Evolutionary conservation across 2,113 vertebrate genomes (phyloP), one percentile per base, ranked within the genome.

Genomic region (Chitala chitala): DNA sequence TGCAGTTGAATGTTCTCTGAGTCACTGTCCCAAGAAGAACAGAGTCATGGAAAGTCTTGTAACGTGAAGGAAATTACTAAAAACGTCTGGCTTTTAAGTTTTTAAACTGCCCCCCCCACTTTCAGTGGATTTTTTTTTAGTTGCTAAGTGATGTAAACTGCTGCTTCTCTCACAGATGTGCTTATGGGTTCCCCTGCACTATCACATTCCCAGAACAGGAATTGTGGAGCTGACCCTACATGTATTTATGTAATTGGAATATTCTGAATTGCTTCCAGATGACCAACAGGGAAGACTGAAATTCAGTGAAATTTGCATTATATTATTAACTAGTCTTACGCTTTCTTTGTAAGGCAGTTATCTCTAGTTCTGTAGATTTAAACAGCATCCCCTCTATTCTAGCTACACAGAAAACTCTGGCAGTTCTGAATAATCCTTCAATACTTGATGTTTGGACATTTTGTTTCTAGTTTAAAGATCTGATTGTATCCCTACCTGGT

Each of bases 11-110:
- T 48, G 64, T 68, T 46, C 3, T 48, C 64, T 48, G 44, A 68
- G 64, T 68, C 64, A 68, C 40, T 68, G 40, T 68, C 40, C 40
- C 42, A 63, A 68, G 40, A 36, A 68, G 40, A 31, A 44, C 40
- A 24, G n/a, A 33, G 64, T 29, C 40, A 68, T 68, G 64, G 42
- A 66, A 66, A 66, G 20, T 66, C 17, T 66, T 66, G 40, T 46
- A 66, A 24, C 44, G 7, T 42, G 61, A 65, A 20, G 63, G 38
- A 68, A 68, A 68, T 68, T 38, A 68, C 64, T 9, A 68, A 46
- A 66, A 63, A 66, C 46, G 64, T 68, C 64, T 68, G 40, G 24
- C 42, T n/a, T n/a, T n/a, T 42, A 24, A 48, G 64, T n/a, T 42
- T 22, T 5, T 48, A 51, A 20, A 51, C 2, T 29, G 64, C 22